Percentiles rank a stretch among this genome's conserved stretches.
These are phyloP conservation scores for Andrena flavipes DNA, from an alignment of 2,888 invertebrate genomes.

Conservation along the genomic window DNA sequence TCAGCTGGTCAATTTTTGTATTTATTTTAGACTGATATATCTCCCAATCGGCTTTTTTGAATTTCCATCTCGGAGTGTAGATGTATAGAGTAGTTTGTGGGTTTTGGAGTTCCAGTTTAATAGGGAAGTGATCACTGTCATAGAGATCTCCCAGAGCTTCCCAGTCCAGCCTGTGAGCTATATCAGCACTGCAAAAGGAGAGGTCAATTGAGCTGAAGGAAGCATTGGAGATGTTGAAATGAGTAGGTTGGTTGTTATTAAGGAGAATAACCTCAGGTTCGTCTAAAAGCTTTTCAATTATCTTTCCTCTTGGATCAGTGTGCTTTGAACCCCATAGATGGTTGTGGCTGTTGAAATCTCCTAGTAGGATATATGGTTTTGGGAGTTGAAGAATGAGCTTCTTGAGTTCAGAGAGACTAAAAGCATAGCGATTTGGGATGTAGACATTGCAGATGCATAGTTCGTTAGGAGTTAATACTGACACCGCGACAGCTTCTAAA, in stretches of 20 bases:
- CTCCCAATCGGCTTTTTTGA: slow-evolving; percentile 58
- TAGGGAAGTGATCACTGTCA: slow-evolving; percentile 63
- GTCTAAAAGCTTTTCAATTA: slow-evolving; percentile 50
- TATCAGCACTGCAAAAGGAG: slow-evolving; percentile 29
- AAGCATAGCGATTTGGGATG: background rate
- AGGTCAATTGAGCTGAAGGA: slow-evolving; percentile 61
- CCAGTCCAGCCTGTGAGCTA: slow-evolving; percentile 50
- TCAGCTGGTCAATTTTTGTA: slow-evolving; percentile 21
- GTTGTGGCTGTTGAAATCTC: slow-evolving; percentile 67
- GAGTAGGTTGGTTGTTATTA: slow-evolving; percentile 51
- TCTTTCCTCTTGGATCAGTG: slow-evolving; percentile 59
- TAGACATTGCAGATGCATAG: background rate
- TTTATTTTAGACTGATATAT: slow-evolving; percentile 23
- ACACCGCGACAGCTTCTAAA: background rate
- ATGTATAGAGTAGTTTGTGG: too few species aligned
- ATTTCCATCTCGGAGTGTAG: slow-evolving; percentile 48
- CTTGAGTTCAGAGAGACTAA: background rate
- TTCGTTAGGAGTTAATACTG: background rate
- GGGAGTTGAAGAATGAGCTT: slow-evolving; percentile 54
- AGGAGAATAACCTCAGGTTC: slow-evolving; percentile 41
- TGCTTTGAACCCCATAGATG: slow-evolving; percentile 48
- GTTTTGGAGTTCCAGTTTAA: slow-evolving; percentile 30
- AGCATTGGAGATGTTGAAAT: slow-evolving; percentile 55
- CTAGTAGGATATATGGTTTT: slow-evolving; percentile 62
- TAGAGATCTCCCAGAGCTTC: slow-evolving; percentile 14